A percentile compares a stretch with the other conserved stretches of the same genome.
These are phyloP conservation scores for Myiagra hebetior DNA, from an alignment of 2,113 vertebrate genomes.

Conservation along the genomic window DNA sequence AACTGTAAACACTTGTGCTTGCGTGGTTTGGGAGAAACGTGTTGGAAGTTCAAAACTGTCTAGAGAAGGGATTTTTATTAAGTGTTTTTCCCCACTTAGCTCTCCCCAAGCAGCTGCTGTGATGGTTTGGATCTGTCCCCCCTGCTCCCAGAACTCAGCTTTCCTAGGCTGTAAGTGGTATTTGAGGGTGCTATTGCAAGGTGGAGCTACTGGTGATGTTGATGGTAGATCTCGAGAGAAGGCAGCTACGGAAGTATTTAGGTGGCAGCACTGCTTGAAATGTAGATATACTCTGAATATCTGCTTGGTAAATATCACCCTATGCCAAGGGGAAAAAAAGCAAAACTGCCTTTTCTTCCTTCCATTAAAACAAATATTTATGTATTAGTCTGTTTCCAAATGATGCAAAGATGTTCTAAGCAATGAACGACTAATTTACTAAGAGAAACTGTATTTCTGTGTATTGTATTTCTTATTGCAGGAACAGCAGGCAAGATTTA, in stretches of 20 bases:
- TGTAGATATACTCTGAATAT: not conserved
- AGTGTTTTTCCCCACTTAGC: fast-evolving
- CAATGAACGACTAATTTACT: not conserved
- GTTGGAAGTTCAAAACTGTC: not conserved
- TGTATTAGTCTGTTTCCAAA: not conserved
- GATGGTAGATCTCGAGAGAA: not conserved
- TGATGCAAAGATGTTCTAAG: not conserved
- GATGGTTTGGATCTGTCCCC: not conserved
- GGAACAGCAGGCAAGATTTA: not conserved
- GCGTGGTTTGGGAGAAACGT: fast-evolving
- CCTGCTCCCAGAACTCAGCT: not conserved
- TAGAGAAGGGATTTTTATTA: not conserved
- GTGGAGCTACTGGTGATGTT: not conserved
- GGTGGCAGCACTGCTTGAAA: not conserved
- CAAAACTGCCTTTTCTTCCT: not conserved
- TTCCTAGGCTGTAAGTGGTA: fast-evolving
- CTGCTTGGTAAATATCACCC: not conserved
- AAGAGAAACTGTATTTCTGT: not conserved
- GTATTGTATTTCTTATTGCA: not conserved
- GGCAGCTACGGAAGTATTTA: not conserved
- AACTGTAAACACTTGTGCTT: not conserved
- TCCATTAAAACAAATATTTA: not conserved
- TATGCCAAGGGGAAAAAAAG: not conserved
- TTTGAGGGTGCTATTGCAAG: not conserved
- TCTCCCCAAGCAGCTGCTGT: not conserved